phyloP scores from a whole-genome alignment of 2,113 vertebrate species.

The Gambusia holbrooki region DNA sequence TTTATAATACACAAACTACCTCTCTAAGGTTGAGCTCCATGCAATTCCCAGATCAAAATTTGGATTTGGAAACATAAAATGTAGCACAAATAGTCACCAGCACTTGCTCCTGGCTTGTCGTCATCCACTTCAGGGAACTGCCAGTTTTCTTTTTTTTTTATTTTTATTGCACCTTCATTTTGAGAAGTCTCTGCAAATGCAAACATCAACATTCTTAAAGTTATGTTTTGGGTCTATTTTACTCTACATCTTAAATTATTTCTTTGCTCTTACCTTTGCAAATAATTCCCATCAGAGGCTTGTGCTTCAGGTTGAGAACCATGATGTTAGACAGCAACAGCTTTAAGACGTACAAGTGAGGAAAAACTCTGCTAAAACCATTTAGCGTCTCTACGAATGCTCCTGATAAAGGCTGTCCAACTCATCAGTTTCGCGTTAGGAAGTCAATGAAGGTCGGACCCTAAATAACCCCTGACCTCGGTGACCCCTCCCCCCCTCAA shows the following conservation, averaged over 20 bases:
- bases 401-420: conserved; percentile 40
- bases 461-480: conserved; percentile 65
- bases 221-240: background rate
- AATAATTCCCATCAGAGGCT: background rate
- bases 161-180: background rate
- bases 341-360: too few relatives aligned
- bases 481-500: conserved; percentile 51
- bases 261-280: background rate
- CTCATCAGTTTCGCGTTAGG: background rate
- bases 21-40: background rate
- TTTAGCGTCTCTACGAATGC: conserved; percentile 14
- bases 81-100: too few relatives aligned
- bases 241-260: background rate
- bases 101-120: background rate
- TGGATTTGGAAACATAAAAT: background rate
- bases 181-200: background rate
- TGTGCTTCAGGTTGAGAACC: background rate
- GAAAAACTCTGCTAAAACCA: too few relatives aligned
- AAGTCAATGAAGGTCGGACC: conserved; percentile 55
- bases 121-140: background rate
- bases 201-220: background rate
- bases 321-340: background rate
- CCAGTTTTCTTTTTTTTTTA: background rate
- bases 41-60: background rate
- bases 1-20: background rate